Evolutionary conservation across 1,140 invertebrate genomes (phyloP).

Genomic region (Drosophila nigromelanica): DNA sequence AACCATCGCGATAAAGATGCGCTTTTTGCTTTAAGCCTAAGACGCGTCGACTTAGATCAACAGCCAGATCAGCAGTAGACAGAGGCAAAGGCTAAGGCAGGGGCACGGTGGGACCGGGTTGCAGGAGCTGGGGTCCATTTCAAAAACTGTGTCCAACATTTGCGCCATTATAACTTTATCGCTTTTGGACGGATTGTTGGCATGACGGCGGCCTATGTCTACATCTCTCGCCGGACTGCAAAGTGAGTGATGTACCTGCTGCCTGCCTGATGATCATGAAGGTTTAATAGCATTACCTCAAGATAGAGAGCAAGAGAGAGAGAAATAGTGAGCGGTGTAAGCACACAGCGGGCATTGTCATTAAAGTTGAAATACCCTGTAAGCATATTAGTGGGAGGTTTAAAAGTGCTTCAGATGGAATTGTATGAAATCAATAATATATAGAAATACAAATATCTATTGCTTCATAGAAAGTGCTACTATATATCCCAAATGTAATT

Average conservation of each 20-base stretch:
- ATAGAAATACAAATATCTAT: too few species aligned
- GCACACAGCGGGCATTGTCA: slow-evolving; percentile 35
- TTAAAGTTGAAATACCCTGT: slow-evolving; percentile 26
- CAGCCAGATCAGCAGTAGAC: slow-evolving; percentile 22
- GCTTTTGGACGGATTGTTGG: slow-evolving; percentile 81
- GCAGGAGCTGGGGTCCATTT: slow-evolving; percentile 50
- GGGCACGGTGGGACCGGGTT: neutral
- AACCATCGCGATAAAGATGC: slow-evolving; percentile 68
- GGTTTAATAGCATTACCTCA: slow-evolving; percentile 68
- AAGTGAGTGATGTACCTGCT: slow-evolving; percentile 73
- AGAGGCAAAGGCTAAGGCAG: too few species aligned
- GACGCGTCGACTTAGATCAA: slow-evolving; percentile 67
- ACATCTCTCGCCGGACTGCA: slow-evolving; percentile 15
- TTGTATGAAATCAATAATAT: too few species aligned
- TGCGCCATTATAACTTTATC: slow-evolving; percentile 83
- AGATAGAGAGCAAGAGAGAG: too few species aligned
- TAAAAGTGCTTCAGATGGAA: too few species aligned
- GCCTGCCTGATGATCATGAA: slow-evolving; percentile 69
- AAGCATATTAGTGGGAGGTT: neutral
- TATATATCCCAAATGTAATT: too few species aligned
- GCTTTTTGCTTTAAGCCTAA: slow-evolving; percentile 61
- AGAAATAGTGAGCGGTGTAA: slow-evolving; percentile 19
- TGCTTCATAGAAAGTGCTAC: too few species aligned
- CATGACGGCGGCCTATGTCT: slow-evolving; percentile 49
- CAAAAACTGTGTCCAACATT: slow-evolving; percentile 74